These are phyloP conservation scores for Escarpia spicata DNA, from an alignment of 2,888 invertebrate genomes.

Conservation along the genomic window DNA sequence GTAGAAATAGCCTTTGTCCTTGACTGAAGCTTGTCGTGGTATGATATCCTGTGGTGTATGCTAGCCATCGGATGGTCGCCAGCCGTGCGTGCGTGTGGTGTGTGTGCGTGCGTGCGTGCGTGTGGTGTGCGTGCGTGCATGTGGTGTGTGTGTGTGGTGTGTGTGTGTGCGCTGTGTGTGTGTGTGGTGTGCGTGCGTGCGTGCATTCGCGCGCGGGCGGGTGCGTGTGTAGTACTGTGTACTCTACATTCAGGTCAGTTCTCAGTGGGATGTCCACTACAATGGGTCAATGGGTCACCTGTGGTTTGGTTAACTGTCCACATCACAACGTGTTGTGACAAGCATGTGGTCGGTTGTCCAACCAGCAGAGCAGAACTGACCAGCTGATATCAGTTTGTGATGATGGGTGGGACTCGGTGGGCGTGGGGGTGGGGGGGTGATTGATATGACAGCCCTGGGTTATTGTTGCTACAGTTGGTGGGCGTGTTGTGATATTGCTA, in stretches of 20 bases:
- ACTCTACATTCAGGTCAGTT: neutral
- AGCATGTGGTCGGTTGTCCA: neutral
- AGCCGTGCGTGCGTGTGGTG: too few species aligned
- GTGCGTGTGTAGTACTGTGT: too few species aligned
- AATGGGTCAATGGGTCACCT: neutral
- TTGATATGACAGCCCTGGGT: neutral
- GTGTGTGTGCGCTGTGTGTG: too few species aligned
- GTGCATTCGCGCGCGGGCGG: too few species aligned
- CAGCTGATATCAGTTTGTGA: neutral
- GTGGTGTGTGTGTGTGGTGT: too few species aligned
- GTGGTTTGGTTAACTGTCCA: neutral
- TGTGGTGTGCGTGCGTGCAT: too few species aligned
- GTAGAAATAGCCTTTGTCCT: neutral
- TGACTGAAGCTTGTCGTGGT: neutral
- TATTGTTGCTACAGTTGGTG: neutral
- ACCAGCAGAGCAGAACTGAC: neutral
- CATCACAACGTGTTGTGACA: neutral
- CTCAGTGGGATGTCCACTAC: neutral
- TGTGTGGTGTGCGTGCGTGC: too few species aligned
- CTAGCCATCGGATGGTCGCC: too few species aligned
- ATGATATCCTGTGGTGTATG: neutral
- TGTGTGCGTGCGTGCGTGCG: too few species aligned
- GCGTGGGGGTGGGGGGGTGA: neutral
- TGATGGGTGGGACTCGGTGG: neutral
- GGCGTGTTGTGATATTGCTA: neutral